A percentile compares a stretch with the other conserved stretches of the same genome.
phyloP scores from a whole-genome alignment of 2,797 vertebrate genomes.

The Allobates femoralis region DNA sequence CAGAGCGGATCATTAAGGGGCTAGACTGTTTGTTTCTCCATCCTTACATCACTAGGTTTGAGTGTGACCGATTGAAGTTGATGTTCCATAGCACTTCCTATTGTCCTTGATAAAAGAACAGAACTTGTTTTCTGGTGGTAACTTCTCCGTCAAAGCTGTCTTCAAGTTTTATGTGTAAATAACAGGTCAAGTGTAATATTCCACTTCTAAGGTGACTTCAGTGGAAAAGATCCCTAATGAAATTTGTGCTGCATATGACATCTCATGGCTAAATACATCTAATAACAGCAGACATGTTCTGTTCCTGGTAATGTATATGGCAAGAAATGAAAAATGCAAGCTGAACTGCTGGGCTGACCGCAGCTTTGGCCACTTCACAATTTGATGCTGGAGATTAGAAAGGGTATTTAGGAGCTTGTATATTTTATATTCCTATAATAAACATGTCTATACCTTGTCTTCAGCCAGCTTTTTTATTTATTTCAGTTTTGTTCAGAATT shows the following conservation, averaged over 20 bases:
- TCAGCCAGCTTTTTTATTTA: conserved; percentile 9
- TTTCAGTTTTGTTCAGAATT: conserved; percentile 91
- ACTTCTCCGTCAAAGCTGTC: neutral
- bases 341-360: neutral
- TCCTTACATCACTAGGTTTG: neutral
- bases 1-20: too few species aligned
- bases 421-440: neutral
- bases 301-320: neutral
- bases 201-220: neutral
- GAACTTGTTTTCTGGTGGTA: neutral
- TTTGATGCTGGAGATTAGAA: too few species aligned
- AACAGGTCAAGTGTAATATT: neutral
- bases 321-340: neutral
- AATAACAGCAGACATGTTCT: neutral
- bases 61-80: neutral
- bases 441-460: neutral
- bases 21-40: neutral
- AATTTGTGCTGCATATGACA: neutral
- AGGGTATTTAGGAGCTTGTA: neutral
- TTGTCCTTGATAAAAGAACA: neutral
- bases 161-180: neutral
- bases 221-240: neutral
- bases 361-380: neutral
- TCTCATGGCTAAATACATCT: neutral
- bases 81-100: neutral